Percentiles rank a stretch among this genome's conserved stretches.
Evolutionary conservation across 2,888 invertebrate genomes (phyloP).

Genomic region (Crossocerus cetratus): DNA sequence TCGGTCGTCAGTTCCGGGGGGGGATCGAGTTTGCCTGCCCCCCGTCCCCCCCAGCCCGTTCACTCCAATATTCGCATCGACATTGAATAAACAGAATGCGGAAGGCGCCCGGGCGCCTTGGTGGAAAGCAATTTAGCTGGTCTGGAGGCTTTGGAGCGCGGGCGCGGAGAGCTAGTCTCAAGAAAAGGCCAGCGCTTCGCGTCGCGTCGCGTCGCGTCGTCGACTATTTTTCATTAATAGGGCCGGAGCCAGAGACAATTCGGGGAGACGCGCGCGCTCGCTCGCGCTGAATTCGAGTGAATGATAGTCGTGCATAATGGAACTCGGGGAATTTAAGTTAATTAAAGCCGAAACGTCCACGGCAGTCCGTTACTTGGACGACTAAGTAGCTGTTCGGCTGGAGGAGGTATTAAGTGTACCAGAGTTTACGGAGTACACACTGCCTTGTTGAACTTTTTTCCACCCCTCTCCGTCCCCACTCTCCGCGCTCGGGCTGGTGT

Average conservation of each 20-base stretch:
- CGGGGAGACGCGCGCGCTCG: background rate
- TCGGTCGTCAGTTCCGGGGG: constrained; percentile 33
- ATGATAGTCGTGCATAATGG: constrained; percentile 8
- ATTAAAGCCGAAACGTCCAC: constrained; percentile 1
- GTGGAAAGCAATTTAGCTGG: background rate
- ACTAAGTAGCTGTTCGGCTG: constrained; percentile 1
- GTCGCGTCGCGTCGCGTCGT: no score
- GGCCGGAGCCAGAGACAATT: background rate
- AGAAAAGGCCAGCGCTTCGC: background rate
- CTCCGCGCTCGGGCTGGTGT: background rate
- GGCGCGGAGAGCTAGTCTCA: background rate
- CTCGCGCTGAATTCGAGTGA: background rate
- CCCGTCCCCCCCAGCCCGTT: background rate
- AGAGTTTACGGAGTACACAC: constrained; percentile 7
- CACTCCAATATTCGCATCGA: background rate
- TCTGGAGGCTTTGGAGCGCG: background rate
- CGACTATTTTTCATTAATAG: constrained; percentile 1
- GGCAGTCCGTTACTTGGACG: background rate
- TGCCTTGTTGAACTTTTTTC: constrained; percentile 7
- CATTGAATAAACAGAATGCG: background rate
- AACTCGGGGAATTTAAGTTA: constrained; percentile 6
- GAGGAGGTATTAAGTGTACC: constrained; percentile 5
- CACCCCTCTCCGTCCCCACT: background rate
- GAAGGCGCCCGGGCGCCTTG: no score
- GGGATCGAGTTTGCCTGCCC: constrained; percentile 23